Base-by-base conservation (phyloP, 2,797 vertebrate genomes). In the Sebastiscus tertius region DNA sequence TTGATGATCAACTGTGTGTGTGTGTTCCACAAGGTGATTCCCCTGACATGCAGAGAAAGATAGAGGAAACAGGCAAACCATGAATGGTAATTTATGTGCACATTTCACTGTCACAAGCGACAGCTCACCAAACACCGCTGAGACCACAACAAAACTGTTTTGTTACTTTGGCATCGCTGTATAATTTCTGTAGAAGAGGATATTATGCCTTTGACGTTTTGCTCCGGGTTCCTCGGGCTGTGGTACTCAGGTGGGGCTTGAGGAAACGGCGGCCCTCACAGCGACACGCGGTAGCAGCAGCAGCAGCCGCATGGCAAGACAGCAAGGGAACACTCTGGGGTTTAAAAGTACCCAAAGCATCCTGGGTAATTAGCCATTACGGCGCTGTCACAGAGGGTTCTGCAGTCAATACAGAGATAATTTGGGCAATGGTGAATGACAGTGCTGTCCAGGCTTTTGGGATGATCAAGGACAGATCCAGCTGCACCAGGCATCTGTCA, bases 381-480 rank as follows among this genome's bases (percentile, higher is more conserved):
- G 94, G 96, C 88, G 96, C 97, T 98, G 98, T 98, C 98, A 98
- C 97, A 96, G 96, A 98, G 97, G 97, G 97, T 97, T 98, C 97
- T 96, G 94, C 97, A 98, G 98, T 99, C 98, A 98, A 99, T 99
- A 99, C 96, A 99, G 96, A 98, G 97, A 99, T 99, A 98, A 99
- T 99, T 99, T 99, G 97, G 97, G 98, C 98, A 99, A 98, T 99
- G 98, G 97, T 98, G 98, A 99, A 99, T 99, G 98, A 98, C 99
- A 99, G 97, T 95, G 90, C 97, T 98, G 98, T 98, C 98, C 98
- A 97, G 97, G 97, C 97, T 98, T 98, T 98, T 96, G 97, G 97
- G 97, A 98, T 99, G 98, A 99, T 99, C 98, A 99, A 99, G 98
- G 98, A 99, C 97, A 98, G 97, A 99, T 99, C 97, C 98, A 99